Conservation (phyloP, 1,140 invertebrate species). For the Plodia interpunctella region DNA sequence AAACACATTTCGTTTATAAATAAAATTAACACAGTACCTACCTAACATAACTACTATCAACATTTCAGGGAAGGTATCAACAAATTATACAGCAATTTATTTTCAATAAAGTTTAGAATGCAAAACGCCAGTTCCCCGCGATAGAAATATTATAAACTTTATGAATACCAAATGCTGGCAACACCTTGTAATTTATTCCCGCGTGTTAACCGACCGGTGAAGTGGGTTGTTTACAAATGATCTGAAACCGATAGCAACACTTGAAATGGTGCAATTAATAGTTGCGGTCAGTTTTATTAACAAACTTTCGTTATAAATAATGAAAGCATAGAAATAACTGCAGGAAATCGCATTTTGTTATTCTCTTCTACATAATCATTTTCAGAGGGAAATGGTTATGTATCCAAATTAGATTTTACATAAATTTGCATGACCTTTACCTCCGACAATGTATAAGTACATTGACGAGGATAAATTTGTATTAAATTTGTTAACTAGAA, state of each 20-base stretch:
- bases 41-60: background rate
- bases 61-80: background rate
- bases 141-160: background rate
- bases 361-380: no score
- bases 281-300: conserved; percentile 40
- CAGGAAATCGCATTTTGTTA: no score
- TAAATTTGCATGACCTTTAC: no score
- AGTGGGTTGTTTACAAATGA: conserved; percentile 18
- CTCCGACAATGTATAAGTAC: no score
- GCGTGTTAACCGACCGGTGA: conserved; percentile 5
- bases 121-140: background rate
- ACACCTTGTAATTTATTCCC: conserved; percentile 5
- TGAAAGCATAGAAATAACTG: background rate
- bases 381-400: no score
- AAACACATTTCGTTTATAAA: no score
- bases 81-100: background rate
- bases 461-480: no score
- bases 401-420: no score
- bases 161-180: background rate
- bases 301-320: conserved; percentile 24
- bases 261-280: conserved; percentile 40
- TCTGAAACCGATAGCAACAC: conserved; percentile 19
- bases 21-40: background rate
- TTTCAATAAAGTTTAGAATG: background rate
- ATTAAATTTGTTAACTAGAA: no score